Conservation (phyloP, 2,797 vertebrate genomes). For the Varecia variegata region DNA sequence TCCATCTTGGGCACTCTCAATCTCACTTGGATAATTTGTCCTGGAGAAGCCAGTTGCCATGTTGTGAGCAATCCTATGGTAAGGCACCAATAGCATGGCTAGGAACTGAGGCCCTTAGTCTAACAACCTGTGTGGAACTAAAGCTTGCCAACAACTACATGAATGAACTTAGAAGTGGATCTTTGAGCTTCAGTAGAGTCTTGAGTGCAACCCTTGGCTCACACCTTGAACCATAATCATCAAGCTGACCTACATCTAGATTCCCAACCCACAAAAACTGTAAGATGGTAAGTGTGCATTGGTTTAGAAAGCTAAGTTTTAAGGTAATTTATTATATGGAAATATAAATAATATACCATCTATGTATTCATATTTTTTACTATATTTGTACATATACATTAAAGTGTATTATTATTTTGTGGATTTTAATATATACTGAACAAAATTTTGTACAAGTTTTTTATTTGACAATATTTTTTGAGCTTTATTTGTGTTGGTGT, state of each 20-base stretch:
- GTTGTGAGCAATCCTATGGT: not conserved
- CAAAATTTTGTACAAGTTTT: not conserved
- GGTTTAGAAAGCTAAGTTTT: not conserved
- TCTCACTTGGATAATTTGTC: not conserved
- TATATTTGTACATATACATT: not conserved
- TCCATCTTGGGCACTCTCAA: not conserved
- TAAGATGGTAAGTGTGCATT: not conserved
- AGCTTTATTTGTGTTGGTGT: not conserved
- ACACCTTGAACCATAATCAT: not conserved
- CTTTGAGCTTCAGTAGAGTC: not conserved
- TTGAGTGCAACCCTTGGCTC: not conserved
- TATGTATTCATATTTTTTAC: not conserved
- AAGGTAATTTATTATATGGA: not conserved
- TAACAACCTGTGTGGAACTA: not conserved
- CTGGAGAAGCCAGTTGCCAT: not conserved
- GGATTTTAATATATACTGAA: not conserved
- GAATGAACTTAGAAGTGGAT: not conserved
- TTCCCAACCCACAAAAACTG: not conserved
- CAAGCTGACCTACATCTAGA: not conserved
- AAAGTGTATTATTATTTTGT: not conserved
- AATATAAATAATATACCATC: not conserved
- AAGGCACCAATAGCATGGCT: not conserved
- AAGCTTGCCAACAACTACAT: not conserved
- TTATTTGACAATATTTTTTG: not conserved
- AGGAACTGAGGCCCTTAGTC: not conserved